Conservation (phyloP, 2,888 invertebrate species). For the Cactoblastis cactorum region DNA sequence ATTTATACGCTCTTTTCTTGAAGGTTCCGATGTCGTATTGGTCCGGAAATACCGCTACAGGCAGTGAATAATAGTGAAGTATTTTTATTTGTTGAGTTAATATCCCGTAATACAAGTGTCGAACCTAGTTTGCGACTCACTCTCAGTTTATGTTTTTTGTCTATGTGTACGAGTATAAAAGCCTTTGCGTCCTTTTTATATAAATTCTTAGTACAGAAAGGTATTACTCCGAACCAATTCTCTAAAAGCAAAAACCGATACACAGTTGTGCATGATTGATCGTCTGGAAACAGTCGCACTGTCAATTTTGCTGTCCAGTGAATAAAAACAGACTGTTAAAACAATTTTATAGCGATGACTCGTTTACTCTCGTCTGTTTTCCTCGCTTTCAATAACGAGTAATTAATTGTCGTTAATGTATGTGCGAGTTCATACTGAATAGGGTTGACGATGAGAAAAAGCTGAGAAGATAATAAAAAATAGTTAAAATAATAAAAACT, state of each 20-base stretch:
- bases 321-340: neutral
- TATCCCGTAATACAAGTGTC: too few species aligned
- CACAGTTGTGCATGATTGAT: constrained; percentile 7
- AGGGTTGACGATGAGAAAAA: neutral
- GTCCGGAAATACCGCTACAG: too few species aligned
- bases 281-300: neutral
- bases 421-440: neutral
- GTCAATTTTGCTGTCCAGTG: neutral
- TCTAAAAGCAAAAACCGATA: neutral
- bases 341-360: neutral
- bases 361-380: neutral
- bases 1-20: too few species aligned
- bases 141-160: too few species aligned
- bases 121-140: too few species aligned
- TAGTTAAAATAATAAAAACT: too few species aligned
- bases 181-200: too few species aligned
- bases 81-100: too few species aligned
- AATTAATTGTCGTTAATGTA: neutral
- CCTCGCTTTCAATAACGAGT: neutral
- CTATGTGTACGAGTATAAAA: too few species aligned
- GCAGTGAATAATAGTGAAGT: too few species aligned
- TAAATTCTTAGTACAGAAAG: neutral
- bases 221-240: neutral
- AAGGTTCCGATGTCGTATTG: too few species aligned
- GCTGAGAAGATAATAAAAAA: too few species aligned